These are phyloP conservation scores for Serrognathus titanus DNA, from an alignment of 2,888 invertebrate genomes.

Conservation along the genomic window DNA sequence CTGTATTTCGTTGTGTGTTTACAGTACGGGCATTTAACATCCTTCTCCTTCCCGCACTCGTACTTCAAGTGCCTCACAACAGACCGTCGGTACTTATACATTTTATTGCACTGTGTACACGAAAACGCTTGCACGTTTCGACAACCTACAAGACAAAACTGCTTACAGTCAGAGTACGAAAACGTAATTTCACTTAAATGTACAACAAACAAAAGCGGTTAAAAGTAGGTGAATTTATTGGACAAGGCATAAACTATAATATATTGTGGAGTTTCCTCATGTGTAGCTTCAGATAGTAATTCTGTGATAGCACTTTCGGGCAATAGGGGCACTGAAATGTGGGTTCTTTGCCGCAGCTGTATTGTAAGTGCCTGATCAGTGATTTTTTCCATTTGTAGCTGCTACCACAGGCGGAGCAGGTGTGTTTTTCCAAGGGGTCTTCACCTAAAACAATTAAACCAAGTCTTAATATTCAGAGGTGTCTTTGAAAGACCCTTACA, in stretches of 20 bases:
- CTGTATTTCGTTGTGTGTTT: slow-evolving; percentile 1
- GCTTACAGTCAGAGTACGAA: background rate
- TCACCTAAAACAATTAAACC: background rate
- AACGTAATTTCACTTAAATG: background rate
- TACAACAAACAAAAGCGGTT: no score
- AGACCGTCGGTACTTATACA: slow-evolving; percentile 7
- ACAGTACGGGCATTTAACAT: slow-evolving; percentile 36
- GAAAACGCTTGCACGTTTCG: background rate
- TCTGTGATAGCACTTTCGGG: slow-evolving; percentile 1
- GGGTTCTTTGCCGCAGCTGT: slow-evolving; percentile 7
- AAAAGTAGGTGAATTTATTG: background rate
- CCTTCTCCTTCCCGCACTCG: slow-evolving; percentile 42
- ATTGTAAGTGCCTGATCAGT: background rate
- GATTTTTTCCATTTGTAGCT: slow-evolving; percentile 3
- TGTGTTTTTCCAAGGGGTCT: background rate
- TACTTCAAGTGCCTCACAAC: slow-evolving; percentile 44
- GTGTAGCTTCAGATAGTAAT: background rate
- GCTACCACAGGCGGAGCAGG: slow-evolving; percentile 3
- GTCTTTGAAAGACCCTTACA: background rate
- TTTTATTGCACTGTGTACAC: background rate
- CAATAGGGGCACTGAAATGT: slow-evolving; percentile 9
- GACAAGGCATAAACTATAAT: background rate
- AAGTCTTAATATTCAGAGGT: background rate
- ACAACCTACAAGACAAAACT: background rate
- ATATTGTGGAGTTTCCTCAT: background rate